phyloP scores from a whole-genome alignment of 1,140 invertebrate species.

The Pomacea maculata region DNA sequence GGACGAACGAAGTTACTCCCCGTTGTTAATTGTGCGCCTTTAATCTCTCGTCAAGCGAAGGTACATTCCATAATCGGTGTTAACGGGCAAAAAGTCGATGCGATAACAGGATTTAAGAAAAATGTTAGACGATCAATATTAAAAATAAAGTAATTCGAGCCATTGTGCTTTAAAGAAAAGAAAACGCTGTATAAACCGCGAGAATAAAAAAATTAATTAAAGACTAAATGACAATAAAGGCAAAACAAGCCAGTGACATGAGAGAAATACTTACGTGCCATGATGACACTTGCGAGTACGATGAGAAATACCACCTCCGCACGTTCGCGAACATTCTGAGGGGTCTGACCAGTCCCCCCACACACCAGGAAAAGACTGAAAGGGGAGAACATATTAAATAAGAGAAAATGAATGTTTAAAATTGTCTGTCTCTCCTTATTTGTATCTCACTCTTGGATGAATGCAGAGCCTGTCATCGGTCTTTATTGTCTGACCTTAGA shows the following conservation, averaged over 20 bases:
- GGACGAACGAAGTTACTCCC: too few relatives aligned
- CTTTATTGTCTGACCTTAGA: background rate
- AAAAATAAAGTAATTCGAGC: too few relatives aligned
- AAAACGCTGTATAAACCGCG: background rate
- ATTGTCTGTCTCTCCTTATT: background rate
- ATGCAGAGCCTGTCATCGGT: background rate
- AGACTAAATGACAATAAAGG: background rate
- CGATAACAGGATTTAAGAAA: too few relatives aligned
- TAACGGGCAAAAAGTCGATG: too few relatives aligned
- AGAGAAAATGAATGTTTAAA: background rate
- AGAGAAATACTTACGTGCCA: conserved; percentile 17
- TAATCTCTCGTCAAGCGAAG: too few relatives aligned
- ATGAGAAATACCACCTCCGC: conserved; percentile 20
- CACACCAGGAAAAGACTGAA: background rate
- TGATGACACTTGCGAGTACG: conserved; percentile 19
- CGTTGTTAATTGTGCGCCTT: too few relatives aligned
- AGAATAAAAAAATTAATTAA: background rate
- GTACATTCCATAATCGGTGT: too few relatives aligned
- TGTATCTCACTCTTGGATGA: background rate
- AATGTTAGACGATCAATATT: too few relatives aligned
- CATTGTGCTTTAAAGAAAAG: background rate
- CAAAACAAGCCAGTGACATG: background rate
- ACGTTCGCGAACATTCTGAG: conserved; percentile 18
- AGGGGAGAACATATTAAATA: background rate
- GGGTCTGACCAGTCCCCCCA: conserved; percentile 22